phyloP scores from a whole-genome alignment of 2,113 vertebrate genomes.

The Megaceryle maxima region DNA sequence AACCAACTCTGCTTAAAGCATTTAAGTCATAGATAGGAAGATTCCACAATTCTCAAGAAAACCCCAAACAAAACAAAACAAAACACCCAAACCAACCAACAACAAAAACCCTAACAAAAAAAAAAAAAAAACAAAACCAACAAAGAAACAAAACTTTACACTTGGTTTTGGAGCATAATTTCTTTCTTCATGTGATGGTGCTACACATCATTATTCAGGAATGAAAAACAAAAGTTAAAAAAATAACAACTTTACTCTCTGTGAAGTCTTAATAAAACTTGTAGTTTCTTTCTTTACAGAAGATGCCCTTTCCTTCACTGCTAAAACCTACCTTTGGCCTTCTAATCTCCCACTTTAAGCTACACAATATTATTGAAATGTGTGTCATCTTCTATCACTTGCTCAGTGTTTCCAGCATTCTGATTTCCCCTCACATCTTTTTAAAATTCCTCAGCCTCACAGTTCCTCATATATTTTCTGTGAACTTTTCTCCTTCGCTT shows the following conservation, averaged over 20 bases:
- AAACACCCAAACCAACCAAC: too few relatives aligned
- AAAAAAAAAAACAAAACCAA: too few relatives aligned
- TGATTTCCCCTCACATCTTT: neutral
- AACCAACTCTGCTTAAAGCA: neutral
- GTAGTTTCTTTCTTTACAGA: neutral
- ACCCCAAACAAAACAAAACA: too few relatives aligned
- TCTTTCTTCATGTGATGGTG: neutral
- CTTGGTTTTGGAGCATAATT: neutral
- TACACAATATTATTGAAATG: neutral
- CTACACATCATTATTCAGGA: neutral
- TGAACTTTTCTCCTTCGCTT: constrained; percentile 16
- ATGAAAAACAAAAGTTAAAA: neutral
- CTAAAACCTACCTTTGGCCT: neutral
- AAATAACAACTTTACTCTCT: neutral
- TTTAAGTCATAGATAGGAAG: neutral
- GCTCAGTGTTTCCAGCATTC: neutral
- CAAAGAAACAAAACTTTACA: neutral
- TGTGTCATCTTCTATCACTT: neutral
- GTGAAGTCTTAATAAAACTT: neutral
- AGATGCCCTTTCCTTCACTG: neutral
- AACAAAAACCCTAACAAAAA: too few relatives aligned
- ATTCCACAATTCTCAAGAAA: neutral
- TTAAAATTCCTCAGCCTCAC: neutral
- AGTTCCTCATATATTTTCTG: neutral
- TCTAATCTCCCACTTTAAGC: neutral